Base-by-base conservation (phyloP, 2,888 invertebrate species). In the Eupeodes latifasciatus region DNA sequence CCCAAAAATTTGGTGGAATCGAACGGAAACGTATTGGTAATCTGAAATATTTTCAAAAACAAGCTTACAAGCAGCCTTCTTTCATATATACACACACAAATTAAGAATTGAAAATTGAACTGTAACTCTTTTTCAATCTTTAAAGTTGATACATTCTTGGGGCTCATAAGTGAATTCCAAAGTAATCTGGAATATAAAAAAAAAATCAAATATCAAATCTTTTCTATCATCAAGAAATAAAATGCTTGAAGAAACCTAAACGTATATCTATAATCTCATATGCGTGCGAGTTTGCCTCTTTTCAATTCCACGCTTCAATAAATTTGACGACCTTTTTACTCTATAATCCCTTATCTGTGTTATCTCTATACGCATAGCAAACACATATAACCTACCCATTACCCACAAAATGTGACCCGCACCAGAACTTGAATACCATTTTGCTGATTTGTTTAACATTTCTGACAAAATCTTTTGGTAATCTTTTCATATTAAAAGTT, bases 401-500 rank as follows among this genome's bases (percentile, higher is more conserved):
- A n/a, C 51, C 76, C 76, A 27, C 61, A 77, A 27, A 61, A 71
- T 19, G 71, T 72, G 36, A 53, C 72, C 71, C 64, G 40, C 40
- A 40, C 44, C 64, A 19, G 4, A 81, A 75, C 47, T 19, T 16
- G 47, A 71, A 49, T 51, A 47, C 62, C 11, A 69, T 66, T 66
- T 78, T 75, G 44, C 53, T 72, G 81, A 81, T 77, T 81, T 85
- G 77, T 81, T 78, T 81, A 74, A 78, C 82, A 82, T 76, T 74
- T 72, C 47, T 44, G 27, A 27, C 6, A 47, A 79, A 72, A 84
- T 62, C 51, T 82, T 49, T 64, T 53, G 34, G 47, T 55, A 61
- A 85, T 80, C 86, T 83, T 83, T 74, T 87, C 76, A 76, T 80
- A 83, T 83, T 80, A 76, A 66, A 76, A 80, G 51, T 76, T 75